Conservation (phyloP, 2,888 invertebrate species). For the Euplagia quadripunctaria region DNA sequence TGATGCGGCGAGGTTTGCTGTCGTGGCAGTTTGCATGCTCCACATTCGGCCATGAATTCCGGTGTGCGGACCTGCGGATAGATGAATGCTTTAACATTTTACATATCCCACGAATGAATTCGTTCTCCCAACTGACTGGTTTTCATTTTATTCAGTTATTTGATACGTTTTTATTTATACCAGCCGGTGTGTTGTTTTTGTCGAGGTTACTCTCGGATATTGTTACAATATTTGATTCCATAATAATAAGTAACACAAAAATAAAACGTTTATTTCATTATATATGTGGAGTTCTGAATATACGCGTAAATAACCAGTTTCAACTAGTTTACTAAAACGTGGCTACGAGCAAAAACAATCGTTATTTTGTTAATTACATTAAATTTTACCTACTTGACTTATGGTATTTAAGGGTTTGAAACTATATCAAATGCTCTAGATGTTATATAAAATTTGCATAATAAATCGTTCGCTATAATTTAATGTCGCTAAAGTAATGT, state of each 20-base stretch:
- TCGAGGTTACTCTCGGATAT: conserved; percentile 58
- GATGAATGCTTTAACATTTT: conserved; percentile 86
- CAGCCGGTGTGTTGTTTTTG: conserved; percentile 61
- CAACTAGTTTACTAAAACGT: conserved; percentile 11
- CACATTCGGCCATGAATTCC: conserved; percentile 82
- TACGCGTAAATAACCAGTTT: not conserved
- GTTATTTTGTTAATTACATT: conserved; percentile 21
- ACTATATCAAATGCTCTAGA: conserved; percentile 33
- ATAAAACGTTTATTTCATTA: not conserved
- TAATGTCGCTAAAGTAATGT: conserved; percentile 32
- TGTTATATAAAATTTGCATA: conserved; percentile 25
- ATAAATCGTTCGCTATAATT: conserved; percentile 28
- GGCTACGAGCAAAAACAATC: not conserved
- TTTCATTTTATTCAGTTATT: conserved; percentile 79
- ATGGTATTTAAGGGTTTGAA: conserved; percentile 28
- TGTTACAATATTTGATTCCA: conserved; percentile 53
- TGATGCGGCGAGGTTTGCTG: conserved; percentile 77
- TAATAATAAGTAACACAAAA: conserved; percentile 17
- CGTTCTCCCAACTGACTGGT: conserved; percentile 72
- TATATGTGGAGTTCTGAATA: not conserved
- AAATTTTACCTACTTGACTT: conserved; percentile 15
- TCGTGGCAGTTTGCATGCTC: conserved; percentile 75
- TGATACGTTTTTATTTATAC: conserved; percentile 77
- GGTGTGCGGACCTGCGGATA: conserved; percentile 75
- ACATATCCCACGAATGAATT: conserved; percentile 84